These are phyloP conservation scores for Lobophora halterata DNA, from an alignment of 2,888 invertebrate genomes.

Conservation along the genomic window DNA sequence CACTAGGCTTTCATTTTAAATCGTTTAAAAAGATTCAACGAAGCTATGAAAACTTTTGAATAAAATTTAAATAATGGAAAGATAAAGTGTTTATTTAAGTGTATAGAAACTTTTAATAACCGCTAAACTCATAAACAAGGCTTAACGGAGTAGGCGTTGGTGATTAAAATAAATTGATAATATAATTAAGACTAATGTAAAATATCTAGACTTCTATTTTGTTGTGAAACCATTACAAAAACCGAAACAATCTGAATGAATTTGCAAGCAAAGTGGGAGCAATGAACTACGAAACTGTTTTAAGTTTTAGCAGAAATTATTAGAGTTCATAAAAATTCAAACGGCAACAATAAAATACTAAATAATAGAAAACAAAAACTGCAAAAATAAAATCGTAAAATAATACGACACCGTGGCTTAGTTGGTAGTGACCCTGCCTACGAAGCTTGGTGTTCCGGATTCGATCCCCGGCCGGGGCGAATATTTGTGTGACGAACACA, in stretches of 20 bases:
- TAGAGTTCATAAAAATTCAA: slow-evolving; percentile 14
- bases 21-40: background rate
- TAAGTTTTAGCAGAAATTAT: slow-evolving; percentile 15
- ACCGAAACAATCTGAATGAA: slow-evolving; percentile 4
- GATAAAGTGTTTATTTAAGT: slow-evolving; percentile 8
- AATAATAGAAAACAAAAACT: slow-evolving; percentile 7
- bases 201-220: too few relatives aligned
- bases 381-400: background rate
- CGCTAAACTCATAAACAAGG: slow-evolving; percentile 15
- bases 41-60: slow-evolving; percentile 5
- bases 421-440: too few relatives aligned
- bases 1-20: background rate
- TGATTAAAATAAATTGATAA: too few relatives aligned
- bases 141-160: slow-evolving; percentile 17
- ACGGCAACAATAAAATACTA: slow-evolving; percentile 9
- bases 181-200: too few relatives aligned
- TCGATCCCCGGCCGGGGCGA: too few relatives aligned
- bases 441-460: too few relatives aligned
- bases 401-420: too few relatives aligned
- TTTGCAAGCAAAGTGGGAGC: slow-evolving; percentile 17
- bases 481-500: too few relatives aligned
- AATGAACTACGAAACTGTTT: slow-evolving; percentile 24
- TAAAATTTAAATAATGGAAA: slow-evolving; percentile 11
- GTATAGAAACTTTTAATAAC: slow-evolving; percentile 2
- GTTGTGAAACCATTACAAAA: slow-evolving; percentile 3